These are phyloP conservation scores for Colletes gigas DNA, from an alignment of 1,140 invertebrate species.

Conservation along the genomic window DNA sequence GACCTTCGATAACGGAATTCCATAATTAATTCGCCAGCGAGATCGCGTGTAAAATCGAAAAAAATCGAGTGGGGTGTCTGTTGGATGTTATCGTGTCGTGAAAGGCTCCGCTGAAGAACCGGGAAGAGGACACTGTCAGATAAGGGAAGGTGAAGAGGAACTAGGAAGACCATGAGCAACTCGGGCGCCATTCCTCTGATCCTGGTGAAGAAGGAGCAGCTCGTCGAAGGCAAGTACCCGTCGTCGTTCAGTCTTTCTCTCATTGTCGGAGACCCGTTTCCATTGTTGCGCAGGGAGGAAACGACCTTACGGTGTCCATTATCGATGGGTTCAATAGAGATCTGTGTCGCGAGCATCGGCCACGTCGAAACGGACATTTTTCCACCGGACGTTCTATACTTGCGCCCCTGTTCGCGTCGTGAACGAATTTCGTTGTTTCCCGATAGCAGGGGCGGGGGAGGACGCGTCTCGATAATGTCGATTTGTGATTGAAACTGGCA, in stretches of 20 bases:
- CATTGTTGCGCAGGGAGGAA: constrained; percentile 28
- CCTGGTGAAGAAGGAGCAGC: constrained; percentile 73
- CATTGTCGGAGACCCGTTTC: constrained; percentile 5
- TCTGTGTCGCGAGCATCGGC: neutral
- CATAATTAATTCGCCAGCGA: neutral
- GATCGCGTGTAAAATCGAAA: constrained; percentile 42
- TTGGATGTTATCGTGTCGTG: constrained; percentile 35
- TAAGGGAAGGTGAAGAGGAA: neutral
- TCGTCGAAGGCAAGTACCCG: constrained; percentile 75
- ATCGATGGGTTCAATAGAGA: constrained; percentile 21
- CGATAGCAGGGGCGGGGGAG: neutral
- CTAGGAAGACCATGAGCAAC: constrained; percentile 68
- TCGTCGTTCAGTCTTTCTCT: constrained; percentile 29
- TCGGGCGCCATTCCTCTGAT: constrained; percentile 76
- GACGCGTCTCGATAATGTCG: too few relatives aligned
- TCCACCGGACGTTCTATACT: too few relatives aligned
- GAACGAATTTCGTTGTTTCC: neutral
- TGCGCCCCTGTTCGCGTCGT: neutral
- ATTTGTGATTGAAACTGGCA: too few relatives aligned
- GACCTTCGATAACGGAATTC: neutral
- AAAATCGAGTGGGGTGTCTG: constrained; percentile 37
- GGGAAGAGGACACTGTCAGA: constrained; percentile 27
- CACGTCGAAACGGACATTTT: neutral
- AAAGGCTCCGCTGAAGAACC: constrained; percentile 24
- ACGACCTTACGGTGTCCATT: constrained; percentile 12